These are phyloP conservation scores for Eudyptes chrysolophus DNA, from an alignment of 2,113 vertebrate genomes.

Conservation along the genomic window DNA sequence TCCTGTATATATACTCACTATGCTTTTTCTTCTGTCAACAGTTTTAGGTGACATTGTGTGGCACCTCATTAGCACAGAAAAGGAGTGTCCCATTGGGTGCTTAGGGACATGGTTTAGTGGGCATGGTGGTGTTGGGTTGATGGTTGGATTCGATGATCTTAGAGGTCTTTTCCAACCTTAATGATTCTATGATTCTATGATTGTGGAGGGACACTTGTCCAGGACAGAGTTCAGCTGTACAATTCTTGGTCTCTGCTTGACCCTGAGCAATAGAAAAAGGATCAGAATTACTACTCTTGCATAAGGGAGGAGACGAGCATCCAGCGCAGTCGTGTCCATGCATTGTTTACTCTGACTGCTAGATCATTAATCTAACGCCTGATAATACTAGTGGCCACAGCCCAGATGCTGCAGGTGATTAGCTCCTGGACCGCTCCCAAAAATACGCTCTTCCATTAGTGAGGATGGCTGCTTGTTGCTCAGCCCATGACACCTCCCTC, in stretches of 20 bases:
- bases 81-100: background rate
- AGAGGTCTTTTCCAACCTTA: no score
- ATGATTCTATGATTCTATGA: no score
- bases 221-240: background rate
- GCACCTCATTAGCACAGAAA: background rate
- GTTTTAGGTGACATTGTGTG: conserved; percentile 10
- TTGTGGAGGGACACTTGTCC: background rate
- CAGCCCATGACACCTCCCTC: background rate
- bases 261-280: background rate
- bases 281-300: background rate
- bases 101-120: no score
- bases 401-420: background rate
- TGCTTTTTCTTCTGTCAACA: background rate
- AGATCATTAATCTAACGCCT: background rate
- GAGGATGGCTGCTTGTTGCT: background rate
- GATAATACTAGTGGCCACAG: background rate
- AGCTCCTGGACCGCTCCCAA: background rate
- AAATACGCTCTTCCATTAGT: background rate
- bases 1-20: background rate
- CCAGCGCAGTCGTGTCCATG: background rate
- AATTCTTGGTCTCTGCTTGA: background rate
- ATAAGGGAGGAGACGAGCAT: background rate
- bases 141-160: no score
- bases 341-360: background rate
- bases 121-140: no score